Percentiles rank a stretch among this genome's conserved stretches.
Evolutionary conservation across 2,113 vertebrate species (phyloP).

Genomic region (Tretioscincus oriximinensis): DNA sequence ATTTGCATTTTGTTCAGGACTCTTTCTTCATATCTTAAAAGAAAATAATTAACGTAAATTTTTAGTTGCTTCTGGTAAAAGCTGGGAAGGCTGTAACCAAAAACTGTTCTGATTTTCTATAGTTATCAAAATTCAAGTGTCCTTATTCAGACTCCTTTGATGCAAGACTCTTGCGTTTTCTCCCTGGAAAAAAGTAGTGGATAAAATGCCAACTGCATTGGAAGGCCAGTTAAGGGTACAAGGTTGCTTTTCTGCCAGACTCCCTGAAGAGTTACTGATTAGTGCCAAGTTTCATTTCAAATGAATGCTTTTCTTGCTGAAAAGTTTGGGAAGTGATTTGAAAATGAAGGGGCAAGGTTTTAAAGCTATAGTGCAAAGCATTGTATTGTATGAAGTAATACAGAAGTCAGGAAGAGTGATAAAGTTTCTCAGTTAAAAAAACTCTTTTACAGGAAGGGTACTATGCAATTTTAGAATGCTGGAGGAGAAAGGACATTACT

Average conservation of each 20-base stretch:
- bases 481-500: not conserved
- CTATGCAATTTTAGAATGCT: too few species aligned
- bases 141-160: not conserved
- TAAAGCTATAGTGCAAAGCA: not conserved
- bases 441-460: not conserved
- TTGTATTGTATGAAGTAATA: not conserved
- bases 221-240: not conserved
- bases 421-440: not conserved
- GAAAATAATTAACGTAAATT: not conserved
- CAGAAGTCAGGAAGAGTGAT: not conserved
- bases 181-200: accelerated
- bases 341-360: not conserved
- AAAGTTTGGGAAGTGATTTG: not conserved
- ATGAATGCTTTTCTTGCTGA: not conserved
- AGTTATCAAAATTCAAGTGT: not conserved
- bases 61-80: not conserved
- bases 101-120: not conserved
- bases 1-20: too few species aligned
- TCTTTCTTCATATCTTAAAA: not conserved
- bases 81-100: not conserved
- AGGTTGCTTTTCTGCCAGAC: not conserved
- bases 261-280: not conserved
- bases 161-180: not conserved
- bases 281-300: not conserved
- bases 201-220: not conserved